Evolutionary conservation across 2,888 invertebrate species (phyloP).

Genomic region (Endotricha flammealis): DNA sequence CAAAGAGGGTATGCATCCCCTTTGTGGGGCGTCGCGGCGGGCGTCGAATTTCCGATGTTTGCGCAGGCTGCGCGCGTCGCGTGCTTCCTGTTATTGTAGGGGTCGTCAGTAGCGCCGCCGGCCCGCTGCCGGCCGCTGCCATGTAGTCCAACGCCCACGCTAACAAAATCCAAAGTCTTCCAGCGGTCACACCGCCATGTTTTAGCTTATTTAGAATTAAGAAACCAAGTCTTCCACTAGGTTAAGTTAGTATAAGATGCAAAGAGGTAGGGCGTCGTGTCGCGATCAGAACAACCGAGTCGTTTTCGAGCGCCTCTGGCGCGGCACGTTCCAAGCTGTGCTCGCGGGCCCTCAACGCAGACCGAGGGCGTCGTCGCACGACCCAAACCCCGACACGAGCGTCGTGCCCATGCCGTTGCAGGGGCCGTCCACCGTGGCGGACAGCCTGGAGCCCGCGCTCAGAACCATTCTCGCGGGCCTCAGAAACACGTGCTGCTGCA

Average conservation of each 20-base stretch:
- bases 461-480: conserved; percentile 60
- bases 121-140: conserved; percentile 66
- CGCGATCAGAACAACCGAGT: conserved; percentile 78
- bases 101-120: conserved; percentile 65
- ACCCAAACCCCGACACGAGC: conserved; percentile 40
- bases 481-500: conserved; percentile 63
- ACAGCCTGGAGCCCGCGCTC: conserved; percentile 65
- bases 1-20: conserved; percentile 32
- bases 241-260: conserved; percentile 64
- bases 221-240: conserved; percentile 78
- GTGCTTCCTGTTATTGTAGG: conserved; percentile 35
- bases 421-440: conserved; percentile 48
- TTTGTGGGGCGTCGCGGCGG: conserved; percentile 37
- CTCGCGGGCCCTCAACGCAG: conserved; percentile 56
- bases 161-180: conserved; percentile 55
- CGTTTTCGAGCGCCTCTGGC: conserved; percentile 85
- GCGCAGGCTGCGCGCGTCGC: conserved; percentile 68
- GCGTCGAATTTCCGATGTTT: conserved; percentile 56
- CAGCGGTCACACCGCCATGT: conserved; percentile 55
- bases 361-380: conserved; percentile 59
- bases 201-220: conserved; percentile 48
- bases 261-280: conserved; percentile 67
- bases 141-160: conserved; percentile 53
- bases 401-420: conserved; percentile 33
- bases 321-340: conserved; percentile 80